These are phyloP conservation scores for Trissoscelio sp. DNA, from an alignment of 2,888 invertebrate genomes.

Conservation along the genomic window DNA sequence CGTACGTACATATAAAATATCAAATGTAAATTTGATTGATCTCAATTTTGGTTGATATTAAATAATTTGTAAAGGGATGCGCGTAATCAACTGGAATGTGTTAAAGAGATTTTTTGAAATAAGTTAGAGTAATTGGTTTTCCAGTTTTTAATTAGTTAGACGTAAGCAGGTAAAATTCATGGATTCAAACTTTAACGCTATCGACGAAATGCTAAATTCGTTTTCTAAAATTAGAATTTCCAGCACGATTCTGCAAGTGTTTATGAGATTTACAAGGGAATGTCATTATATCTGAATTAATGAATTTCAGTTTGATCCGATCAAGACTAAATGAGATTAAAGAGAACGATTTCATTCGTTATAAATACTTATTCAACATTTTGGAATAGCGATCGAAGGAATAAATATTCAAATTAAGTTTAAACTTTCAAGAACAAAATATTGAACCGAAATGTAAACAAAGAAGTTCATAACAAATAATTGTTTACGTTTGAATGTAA, in stretches of 20 bases:
- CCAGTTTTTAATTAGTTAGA: constrained; percentile 23
- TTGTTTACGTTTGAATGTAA: no score
- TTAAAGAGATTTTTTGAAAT: constrained; percentile 6
- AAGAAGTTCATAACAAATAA: no score
- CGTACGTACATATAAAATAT: no score
- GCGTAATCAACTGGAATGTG: no score
- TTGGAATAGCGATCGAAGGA: neutral
- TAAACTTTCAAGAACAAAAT: no score
- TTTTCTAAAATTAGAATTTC: constrained; percentile 26
- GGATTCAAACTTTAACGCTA: constrained; percentile 2
- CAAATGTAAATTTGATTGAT: no score
- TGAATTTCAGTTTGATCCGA: constrained; percentile 32
- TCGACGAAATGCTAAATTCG: constrained; percentile 27
- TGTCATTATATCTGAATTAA: constrained; percentile 28
- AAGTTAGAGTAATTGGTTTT: constrained; percentile 32
- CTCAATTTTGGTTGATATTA: no score
- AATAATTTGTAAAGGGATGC: neutral
- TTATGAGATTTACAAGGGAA: constrained; percentile 35
- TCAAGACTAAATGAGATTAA: constrained; percentile 18
- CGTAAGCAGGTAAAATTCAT: constrained; percentile 14
- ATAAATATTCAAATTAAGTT: no score
- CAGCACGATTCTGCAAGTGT: constrained; percentile 5
- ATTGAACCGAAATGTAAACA: no score
- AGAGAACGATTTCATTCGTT: constrained; percentile 7
- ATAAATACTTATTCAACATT: neutral